Conservation (phyloP, 2,113 vertebrate species). For the Zapornia atra region DNA sequence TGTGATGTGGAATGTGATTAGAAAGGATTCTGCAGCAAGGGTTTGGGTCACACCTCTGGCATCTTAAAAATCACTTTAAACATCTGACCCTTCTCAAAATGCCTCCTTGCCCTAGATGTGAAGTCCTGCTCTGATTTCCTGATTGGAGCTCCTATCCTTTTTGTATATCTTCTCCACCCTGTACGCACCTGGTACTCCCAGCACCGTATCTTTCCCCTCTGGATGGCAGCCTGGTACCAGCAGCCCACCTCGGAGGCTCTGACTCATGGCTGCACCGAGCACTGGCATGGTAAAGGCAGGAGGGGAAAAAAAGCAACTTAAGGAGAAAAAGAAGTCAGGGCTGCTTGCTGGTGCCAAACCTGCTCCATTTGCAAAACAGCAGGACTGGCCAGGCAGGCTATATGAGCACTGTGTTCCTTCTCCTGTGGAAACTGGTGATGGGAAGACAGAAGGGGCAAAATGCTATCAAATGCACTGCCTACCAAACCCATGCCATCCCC, state of each 20-base stretch:
- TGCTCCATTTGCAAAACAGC: not conserved
- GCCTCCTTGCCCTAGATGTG: not conserved
- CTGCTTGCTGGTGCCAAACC: constrained; percentile 14
- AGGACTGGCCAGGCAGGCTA: not conserved
- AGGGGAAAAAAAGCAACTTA: not conserved
- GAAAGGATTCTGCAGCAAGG: not conserved
- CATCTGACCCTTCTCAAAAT: not conserved
- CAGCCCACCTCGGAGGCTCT: constrained; percentile 25
- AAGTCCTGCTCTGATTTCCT: not conserved
- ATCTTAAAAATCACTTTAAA: not conserved
- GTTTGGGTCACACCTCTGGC: not conserved
- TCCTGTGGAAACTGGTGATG: not conserved
- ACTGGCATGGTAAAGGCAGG: not conserved
- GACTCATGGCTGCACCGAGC: constrained; percentile 7
- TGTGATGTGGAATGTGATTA: not conserved
- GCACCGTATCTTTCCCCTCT: constrained; percentile 23
- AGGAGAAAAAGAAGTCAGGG: not conserved
- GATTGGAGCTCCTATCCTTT: not conserved
- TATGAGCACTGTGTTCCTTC: not conserved
- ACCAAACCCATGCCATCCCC: not conserved
- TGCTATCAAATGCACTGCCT: not conserved
- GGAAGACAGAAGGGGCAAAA: not conserved
- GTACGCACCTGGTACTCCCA: not conserved
- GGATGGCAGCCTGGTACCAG: constrained; percentile 67
- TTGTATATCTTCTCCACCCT: not conserved